These are phyloP conservation scores for Psittacara wagleri DNA, from an alignment of 2,113 vertebrate genomes.

Conservation along the genomic window DNA sequence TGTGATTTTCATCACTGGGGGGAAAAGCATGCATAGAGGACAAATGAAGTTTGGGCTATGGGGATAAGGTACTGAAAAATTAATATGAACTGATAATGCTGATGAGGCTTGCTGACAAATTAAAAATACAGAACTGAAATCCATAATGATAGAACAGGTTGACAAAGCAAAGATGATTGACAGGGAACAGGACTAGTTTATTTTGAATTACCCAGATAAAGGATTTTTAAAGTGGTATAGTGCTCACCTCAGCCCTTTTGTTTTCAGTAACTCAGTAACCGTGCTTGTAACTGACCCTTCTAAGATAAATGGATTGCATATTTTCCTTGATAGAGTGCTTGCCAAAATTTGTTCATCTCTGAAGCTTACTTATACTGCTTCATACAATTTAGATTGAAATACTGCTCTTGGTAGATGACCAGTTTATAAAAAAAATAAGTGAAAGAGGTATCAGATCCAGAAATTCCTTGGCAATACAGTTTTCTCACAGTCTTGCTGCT, in stretches of 20 bases:
- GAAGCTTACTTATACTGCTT: neutral
- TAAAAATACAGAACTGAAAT: neutral
- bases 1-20: neutral
- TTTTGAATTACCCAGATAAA: neutral
- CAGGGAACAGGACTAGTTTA: neutral
- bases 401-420: neutral
- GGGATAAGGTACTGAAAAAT: neutral
- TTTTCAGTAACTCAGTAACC: neutral
- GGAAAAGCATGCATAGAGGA: neutral
- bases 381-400: neutral
- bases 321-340: neutral
- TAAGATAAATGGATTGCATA: neutral
- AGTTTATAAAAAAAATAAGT: neutral
- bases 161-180: neutral
- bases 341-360: neutral
- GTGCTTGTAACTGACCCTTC: neutral
- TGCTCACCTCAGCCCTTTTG: neutral
- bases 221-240: neutral
- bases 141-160: neutral
- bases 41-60: neutral
- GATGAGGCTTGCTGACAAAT: neutral
- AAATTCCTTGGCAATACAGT: conserved; percentile 31
- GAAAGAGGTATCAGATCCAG: neutral
- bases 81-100: neutral
- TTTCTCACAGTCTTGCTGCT: conserved; percentile 15